Conservation (phyloP, 1,140 invertebrate species). For the Babylonia areolata region DNA sequence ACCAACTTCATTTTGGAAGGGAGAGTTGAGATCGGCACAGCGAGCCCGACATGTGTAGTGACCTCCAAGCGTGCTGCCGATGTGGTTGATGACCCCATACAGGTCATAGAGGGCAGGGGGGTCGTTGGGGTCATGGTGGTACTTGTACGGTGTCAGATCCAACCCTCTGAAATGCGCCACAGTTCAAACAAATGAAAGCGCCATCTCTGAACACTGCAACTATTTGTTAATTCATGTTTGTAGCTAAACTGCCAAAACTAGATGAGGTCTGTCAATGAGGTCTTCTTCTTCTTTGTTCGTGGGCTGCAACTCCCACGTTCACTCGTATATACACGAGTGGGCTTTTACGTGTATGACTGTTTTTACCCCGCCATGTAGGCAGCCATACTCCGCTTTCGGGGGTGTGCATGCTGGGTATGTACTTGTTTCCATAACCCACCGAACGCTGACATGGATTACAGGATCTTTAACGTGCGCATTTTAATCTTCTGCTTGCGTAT, state of each 20-base stretch:
- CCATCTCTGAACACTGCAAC: background rate
- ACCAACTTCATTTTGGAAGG: conserved; percentile 73
- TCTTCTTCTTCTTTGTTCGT: too few relatives aligned
- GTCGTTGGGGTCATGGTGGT: conserved; percentile 37
- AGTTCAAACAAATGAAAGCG: background rate
- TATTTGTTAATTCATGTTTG: background rate
- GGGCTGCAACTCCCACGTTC: too few relatives aligned
- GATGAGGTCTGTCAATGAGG: background rate
- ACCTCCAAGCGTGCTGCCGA: conserved; percentile 78
- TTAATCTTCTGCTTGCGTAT: too few relatives aligned
- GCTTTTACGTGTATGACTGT: too few relatives aligned
- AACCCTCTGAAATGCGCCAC: conserved; percentile 68
- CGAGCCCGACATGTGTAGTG: conserved; percentile 79
- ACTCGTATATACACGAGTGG: too few relatives aligned
- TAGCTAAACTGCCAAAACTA: background rate
- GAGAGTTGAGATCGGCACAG: conserved; percentile 61
- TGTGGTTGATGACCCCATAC: conserved; percentile 80
- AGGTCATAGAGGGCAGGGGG: conserved; percentile 78
- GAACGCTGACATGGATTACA: too few relatives aligned
- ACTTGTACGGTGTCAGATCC: conserved; percentile 74
- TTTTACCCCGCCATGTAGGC: too few relatives aligned
- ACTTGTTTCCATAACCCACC: too few relatives aligned
- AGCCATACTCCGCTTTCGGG: too few relatives aligned
- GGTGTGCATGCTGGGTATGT: too few relatives aligned
- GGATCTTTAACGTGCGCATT: too few relatives aligned